Evolutionary conservation across 2,113 vertebrate genomes (phyloP), one percentile per base, ranked within the genome.

Genomic region (Rynchops niger): DNA sequence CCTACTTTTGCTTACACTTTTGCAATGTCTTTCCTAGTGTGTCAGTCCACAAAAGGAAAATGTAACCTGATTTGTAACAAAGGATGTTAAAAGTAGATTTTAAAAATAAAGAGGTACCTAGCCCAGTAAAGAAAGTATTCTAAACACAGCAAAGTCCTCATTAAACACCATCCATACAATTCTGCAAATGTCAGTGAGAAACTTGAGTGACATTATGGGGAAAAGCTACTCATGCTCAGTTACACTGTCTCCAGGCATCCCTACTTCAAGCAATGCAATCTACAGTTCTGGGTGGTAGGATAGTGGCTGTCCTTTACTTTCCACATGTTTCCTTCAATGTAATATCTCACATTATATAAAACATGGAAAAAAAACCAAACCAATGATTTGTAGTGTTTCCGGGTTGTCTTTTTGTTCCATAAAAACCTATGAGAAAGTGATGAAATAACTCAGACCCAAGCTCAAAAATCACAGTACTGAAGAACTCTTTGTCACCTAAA

Each of bases 201-300:
- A 53, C 58, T 2, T 32, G 14, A 67, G 21, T 26, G 40, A 16
- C 0, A 0, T 62, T 72, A 36, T 12, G 15, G 15, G 15, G 17
- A 81, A 71, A 84, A 86, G 63, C 10, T 74, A 11, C 17, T 82
- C 20, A n/a, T 32, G 25, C 25, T 87, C 32, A 58, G 14, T 79
- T 38, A 18, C 4, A 8, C 8, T 47, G 30, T 14, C 38, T 69
- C 27, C n/a, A 92, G 58, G 5, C 23, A 43, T 23, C 42, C 56
- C 14, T 63, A 47, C 32, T 32, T 85, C 25, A 26, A 65, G 32
- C 25, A 82, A 22, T 25, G 61, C 1, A 6, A 73, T 25, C 21
- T 27, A 53, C 19, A 53, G 9, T 29, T 74, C 29, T 58, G 15
- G 30, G 15, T 8, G 69, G 6, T 42, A 22, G 5, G 12, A 42